Base-by-base conservation (phyloP, 2,113 vertebrate species). In the Apus apus region DNA sequence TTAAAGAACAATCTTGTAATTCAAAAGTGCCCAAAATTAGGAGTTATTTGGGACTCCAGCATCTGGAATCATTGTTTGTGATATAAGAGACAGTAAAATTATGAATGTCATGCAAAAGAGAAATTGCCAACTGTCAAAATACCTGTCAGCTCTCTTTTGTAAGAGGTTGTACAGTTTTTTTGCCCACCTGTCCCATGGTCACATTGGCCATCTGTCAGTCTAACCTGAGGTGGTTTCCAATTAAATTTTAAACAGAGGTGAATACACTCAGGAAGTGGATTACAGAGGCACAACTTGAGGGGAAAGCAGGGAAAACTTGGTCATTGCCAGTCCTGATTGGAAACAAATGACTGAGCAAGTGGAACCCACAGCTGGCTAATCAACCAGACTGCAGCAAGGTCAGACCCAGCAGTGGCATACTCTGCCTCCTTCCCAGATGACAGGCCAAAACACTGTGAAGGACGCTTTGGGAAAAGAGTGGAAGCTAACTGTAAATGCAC, bases 381-480 rank as follows among this genome's bases (percentile, higher is more conserved):
- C 45, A 72, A 2, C 15, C 43, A 50, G 53, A 12, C 4, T 26
- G 22, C 13, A 57, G 36, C 10, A 53, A 82, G 23, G 75, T 78
- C 21, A 3, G 38, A 56, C 13, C 19, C 10, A 72, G 45, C 19
- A 32, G 25, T 13, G 30, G 12, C 9, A 65, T 2, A 4, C 38
- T 85, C 29, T 75, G 32, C 22, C 30, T 72, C 8, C 23, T 85
- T 82, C 26, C 23, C 36, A 45, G 29, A 34, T 71, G 58, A 68
- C 48, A 87, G 18, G 68, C 7, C 20, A 76, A 73, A 85, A 13
- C 14, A 25, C 34, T 60, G 20, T 48, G 70, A 95, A 91, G 48
- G 50, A 57, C 0, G 0, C 12, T 36, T 25, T 38, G 34, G 26
- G 25, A 4, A 11, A 1, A 72, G 45, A 20, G 57, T 4, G 36